phyloP scores from a whole-genome alignment of 2,888 invertebrate species.

The Unio delphinus region DNA sequence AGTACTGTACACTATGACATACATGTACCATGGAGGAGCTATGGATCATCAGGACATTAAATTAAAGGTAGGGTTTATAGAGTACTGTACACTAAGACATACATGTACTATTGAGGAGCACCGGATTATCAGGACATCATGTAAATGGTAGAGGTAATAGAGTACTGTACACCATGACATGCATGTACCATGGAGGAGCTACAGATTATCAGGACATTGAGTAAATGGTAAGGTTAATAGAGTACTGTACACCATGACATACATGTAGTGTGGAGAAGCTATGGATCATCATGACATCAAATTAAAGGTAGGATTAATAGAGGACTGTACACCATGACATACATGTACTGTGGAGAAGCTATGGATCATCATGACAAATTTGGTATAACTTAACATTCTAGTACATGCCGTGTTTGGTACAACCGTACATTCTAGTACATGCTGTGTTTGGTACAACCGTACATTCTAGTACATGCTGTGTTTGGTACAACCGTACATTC shows the following conservation, averaged over 20 bases:
- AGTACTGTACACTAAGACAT: too few species aligned
- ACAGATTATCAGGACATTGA: slow-evolving; percentile 79
- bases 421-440: too few species aligned
- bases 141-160: too few species aligned
- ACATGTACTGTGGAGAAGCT: slow-evolving; percentile 87
- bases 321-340: slow-evolving; percentile 76
- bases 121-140: slow-evolving; percentile 79
- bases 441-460: too few species aligned
- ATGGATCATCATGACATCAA: slow-evolving; percentile 75
- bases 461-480: too few species aligned
- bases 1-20: slow-evolving; percentile 76
- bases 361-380: slow-evolving; percentile 66
- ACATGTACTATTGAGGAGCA: slow-evolving; percentile 85
- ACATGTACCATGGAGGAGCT: slow-evolving; percentile 87
- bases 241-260: slow-evolving; percentile 76
- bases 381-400: too few species aligned
- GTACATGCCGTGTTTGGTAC: too few species aligned
- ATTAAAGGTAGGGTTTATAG: too few species aligned
- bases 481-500: too few species aligned
- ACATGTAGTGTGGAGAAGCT: slow-evolving; percentile 87
- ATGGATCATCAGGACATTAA: slow-evolving; percentile 79
- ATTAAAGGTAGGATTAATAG: slow-evolving; percentile 22
- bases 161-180: slow-evolving; percentile 76
- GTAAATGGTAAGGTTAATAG: slow-evolving; percentile 21
- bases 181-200: slow-evolving; percentile 87